phyloP scores from a whole-genome alignment of 2,888 invertebrate species.

The Lithosia quadra region DNA sequence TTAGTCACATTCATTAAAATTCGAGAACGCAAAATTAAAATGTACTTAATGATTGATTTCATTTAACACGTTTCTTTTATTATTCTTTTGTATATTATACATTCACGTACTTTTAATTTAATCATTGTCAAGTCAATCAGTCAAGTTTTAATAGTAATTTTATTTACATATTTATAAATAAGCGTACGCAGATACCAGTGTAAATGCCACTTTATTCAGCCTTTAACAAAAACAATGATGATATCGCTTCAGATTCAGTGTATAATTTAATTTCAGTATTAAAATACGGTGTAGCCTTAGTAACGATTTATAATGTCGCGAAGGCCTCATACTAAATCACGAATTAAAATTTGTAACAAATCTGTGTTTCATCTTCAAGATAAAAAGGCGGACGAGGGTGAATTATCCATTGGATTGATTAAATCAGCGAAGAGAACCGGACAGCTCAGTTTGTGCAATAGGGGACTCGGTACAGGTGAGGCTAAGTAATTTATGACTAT shows the following conservation, averaged over 20 bases:
- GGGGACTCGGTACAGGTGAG: constrained; percentile 91
- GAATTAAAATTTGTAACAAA: constrained; percentile 76
- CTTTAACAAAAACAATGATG: constrained; percentile 49
- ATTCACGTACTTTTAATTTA: background rate
- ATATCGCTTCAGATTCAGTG: constrained; percentile 36
- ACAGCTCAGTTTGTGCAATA: constrained; percentile 92
- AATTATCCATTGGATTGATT: constrained; percentile 90
- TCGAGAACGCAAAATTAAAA: too few species aligned
- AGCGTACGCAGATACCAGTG: background rate
- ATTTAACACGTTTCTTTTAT: too few species aligned
- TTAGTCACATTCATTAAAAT: background rate
- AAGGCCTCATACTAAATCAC: constrained; percentile 69
- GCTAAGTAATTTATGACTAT: constrained; percentile 26
- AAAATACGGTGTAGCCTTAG: constrained; percentile 19
- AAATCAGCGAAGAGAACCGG: constrained; percentile 94
- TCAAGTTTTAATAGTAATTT: background rate
- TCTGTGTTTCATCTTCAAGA: constrained; percentile 91
- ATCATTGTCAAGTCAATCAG: background rate
- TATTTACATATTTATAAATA: background rate
- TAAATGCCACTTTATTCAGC: constrained; percentile 16
- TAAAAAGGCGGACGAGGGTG: constrained; percentile 89
- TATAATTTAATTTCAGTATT: constrained; percentile 27
- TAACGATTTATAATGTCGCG: constrained; percentile 67
- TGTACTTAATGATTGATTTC: too few species aligned
- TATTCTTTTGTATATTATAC: background rate